phyloP scores from a whole-genome alignment of 2,797 vertebrate species.

The Potorous gilbertii region DNA sequence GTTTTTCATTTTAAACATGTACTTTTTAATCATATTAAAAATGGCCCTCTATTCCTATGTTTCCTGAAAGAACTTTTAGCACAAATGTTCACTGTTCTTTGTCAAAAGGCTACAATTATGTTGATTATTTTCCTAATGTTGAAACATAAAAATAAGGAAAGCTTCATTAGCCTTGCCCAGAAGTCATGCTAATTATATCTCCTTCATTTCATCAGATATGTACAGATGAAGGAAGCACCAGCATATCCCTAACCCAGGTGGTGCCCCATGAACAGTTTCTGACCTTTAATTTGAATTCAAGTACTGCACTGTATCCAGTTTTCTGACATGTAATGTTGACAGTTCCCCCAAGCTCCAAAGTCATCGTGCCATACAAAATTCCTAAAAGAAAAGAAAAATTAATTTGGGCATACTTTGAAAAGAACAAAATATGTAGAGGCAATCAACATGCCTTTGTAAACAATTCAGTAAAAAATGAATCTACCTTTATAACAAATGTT shows the following conservation, averaged over 20 bases:
- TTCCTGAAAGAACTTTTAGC: too few relatives aligned
- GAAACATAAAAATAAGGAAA: too few relatives aligned
- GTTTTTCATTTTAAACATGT: background rate
- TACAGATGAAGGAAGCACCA: too few relatives aligned
- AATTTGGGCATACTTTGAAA: conserved; percentile 9
- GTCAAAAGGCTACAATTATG: too few relatives aligned
- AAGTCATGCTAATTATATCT: too few relatives aligned
- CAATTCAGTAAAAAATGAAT: background rate
- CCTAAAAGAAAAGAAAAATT: conserved; percentile 83
- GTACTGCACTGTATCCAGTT: conserved; percentile 96
- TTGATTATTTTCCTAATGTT: too few relatives aligned
- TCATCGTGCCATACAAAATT: conserved; percentile 98
- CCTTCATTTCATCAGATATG: too few relatives aligned
- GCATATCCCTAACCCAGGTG: conserved; percentile 12
- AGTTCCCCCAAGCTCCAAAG: conserved; percentile 95
- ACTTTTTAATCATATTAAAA: background rate
- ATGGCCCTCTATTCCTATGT: too few relatives aligned
- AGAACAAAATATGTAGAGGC: background rate
- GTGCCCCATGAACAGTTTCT: background rate
- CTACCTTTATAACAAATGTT: background rate
- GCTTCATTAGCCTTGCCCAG: too few relatives aligned
- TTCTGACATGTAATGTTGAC: conserved; percentile 96
- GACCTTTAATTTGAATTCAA: conserved; percentile 99
- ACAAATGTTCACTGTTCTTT: too few relatives aligned
- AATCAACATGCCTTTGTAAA: conserved; percentile 16